Conservation (phyloP, 1,140 invertebrate genomes). For the Ptiloglossa arizonensis region DNA sequence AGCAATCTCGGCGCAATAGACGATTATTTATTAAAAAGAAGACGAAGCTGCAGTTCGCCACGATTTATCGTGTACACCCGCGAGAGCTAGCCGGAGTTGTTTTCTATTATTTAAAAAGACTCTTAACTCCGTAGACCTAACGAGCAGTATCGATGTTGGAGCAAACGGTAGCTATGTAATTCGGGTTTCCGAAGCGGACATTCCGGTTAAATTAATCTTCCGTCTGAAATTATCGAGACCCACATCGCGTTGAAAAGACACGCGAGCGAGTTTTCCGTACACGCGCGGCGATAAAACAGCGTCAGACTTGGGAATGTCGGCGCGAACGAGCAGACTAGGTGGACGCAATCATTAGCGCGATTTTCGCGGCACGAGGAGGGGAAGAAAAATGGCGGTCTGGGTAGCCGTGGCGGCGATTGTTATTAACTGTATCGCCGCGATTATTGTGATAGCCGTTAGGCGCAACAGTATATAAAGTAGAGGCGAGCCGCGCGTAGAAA, state of each 20-base stretch:
- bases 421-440: conserved; percentile 3
- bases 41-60: too few species aligned
- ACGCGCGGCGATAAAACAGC: not conserved
- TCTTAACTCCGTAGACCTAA: too few species aligned
- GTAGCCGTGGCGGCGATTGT: not conserved
- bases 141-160: not conserved
- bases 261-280: not conserved
- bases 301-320: not conserved
- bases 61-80: too few species aligned
- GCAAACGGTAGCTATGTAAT: not conserved
- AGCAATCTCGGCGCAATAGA: too few species aligned
- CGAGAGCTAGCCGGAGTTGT: too few species aligned
- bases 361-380: not conserved
- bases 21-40: too few species aligned
- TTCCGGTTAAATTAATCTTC: conserved; percentile 11
- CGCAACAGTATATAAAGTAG: conserved; percentile 6
- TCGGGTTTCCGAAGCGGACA: not conserved
- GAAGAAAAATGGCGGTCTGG: not conserved
- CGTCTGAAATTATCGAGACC: not conserved
- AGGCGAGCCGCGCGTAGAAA: conserved; percentile 1
- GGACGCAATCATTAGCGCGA: conserved; percentile 10
- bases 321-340: not conserved
- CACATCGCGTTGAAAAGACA: conserved; percentile 4
- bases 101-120: too few species aligned
- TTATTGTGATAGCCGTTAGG: conserved; percentile 15